These are phyloP conservation scores for Bungarus multicinctus DNA, from an alignment of 2,113 vertebrate species.

Conservation along the genomic window DNA sequence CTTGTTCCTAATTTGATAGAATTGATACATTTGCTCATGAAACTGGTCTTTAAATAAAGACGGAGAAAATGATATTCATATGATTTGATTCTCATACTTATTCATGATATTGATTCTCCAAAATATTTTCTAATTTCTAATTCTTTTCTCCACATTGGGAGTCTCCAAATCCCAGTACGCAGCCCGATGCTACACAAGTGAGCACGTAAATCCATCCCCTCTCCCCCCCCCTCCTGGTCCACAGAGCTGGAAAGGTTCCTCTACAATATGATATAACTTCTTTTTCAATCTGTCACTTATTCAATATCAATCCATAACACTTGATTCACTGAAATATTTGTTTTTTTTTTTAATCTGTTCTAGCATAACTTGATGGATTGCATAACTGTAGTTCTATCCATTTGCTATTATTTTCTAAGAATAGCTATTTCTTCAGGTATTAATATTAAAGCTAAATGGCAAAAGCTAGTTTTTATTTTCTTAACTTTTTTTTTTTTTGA, in stretches of 20 bases:
- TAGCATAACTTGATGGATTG: neutral
- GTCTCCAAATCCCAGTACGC: neutral
- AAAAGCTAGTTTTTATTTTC: neutral
- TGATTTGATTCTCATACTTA: neutral
- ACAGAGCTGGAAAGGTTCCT: neutral
- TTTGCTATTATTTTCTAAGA: neutral
- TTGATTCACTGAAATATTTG: neutral
- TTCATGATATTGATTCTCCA: neutral
- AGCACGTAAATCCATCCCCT: neutral
- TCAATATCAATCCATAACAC: neutral
- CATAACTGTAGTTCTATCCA: too few species aligned
- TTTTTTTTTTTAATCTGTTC: neutral
- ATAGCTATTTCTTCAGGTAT: neutral
- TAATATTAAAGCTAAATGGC: neutral
- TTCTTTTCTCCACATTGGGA: neutral
- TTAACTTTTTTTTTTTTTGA: neutral
- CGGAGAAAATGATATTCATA: neutral
- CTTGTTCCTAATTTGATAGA: neutral
- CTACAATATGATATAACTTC: neutral
- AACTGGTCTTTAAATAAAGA: neutral
- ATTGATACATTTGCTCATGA: too few species aligned
- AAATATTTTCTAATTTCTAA: neutral
- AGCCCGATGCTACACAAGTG: neutral
- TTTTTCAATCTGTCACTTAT: neutral
- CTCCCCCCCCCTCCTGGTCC: fast-evolving